Percentiles rank a stretch among this genome's conserved stretches.
Conservation (phyloP, 2,888 invertebrate species). For the Cerceris rybyensis region DNA sequence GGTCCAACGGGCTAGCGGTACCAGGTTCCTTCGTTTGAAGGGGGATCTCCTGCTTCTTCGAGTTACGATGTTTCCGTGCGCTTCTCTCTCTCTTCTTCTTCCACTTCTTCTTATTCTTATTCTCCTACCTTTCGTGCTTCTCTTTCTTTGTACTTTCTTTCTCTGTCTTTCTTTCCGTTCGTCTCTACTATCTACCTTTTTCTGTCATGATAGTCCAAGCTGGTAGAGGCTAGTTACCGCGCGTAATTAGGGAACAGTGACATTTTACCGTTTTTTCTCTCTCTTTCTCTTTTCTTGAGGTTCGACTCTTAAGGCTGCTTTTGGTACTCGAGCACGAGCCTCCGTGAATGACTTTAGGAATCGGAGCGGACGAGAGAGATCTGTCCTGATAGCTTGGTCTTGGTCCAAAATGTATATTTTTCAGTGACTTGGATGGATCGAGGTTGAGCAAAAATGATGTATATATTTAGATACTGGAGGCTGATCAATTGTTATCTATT, state of each 20-base stretch:
- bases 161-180: slow-evolving; percentile 17
- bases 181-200: neutral
- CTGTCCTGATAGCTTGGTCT: too few relatives aligned
- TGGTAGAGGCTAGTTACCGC: slow-evolving; percentile 67
- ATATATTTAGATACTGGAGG: too few relatives aligned
- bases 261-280: slow-evolving; percentile 76
- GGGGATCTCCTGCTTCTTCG: slow-evolving; percentile 47
- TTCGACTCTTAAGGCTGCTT: neutral
- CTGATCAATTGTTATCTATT: too few relatives aligned
- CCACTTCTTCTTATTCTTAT: slow-evolving; percentile 15
- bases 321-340: too few relatives aligned
- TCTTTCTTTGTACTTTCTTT: slow-evolving; percentile 10
- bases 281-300: slow-evolving; percentile 15
- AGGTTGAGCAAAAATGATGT: too few relatives aligned
- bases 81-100: slow-evolving; percentile 32
- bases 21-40: slow-evolving; percentile 51
- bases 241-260: slow-evolving; percentile 77
- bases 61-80: slow-evolving; percentile 46
- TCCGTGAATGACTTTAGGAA: too few relatives aligned
- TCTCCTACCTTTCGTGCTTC: neutral
- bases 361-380: too few relatives aligned
- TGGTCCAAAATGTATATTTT: too few relatives aligned
- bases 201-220: neutral
- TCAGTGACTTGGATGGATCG: too few relatives aligned
- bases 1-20: slow-evolving; percentile 72